phyloP scores from a whole-genome alignment of 2,888 invertebrate species.

The Leucophenga montana region DNA sequence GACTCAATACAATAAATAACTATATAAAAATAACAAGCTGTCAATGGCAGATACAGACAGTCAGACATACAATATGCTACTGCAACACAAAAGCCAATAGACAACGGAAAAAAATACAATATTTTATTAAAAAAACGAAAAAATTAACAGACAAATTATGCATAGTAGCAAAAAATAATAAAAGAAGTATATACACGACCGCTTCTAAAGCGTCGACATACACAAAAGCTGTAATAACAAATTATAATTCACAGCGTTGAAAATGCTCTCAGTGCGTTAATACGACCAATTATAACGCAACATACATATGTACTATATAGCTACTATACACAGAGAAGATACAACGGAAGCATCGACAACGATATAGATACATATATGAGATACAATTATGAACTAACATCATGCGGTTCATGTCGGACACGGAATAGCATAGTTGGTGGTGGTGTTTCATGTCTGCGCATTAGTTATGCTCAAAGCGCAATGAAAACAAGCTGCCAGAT shows the following conservation, averaged over 20 bases:
- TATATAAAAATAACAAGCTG: conserved; percentile 25
- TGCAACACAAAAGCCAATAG: no score
- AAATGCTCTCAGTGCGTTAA: conserved; percentile 19
- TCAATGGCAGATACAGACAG: no score
- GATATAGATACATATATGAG: neutral
- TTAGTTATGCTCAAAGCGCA: conserved; percentile 27
- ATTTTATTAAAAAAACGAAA: neutral
- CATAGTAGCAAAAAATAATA: no score
- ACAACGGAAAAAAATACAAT: neutral
- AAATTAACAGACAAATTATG: no score
- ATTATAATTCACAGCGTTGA: conserved; percentile 34
- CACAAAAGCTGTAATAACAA: conserved; percentile 32
- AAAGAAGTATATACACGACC: no score
- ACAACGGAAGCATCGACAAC: neutral
- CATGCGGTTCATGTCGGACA: no score
- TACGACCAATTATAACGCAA: conserved; percentile 25
- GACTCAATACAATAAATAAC: conserved; percentile 31
- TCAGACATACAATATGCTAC: neutral
- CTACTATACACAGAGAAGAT: neutral
- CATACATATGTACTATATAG: neutral
- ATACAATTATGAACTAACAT: conserved; percentile 1
- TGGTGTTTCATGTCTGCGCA: conserved; percentile 18
- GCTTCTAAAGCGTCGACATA: no score
- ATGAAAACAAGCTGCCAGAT: conserved; percentile 13
- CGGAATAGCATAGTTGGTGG: neutral